Evolutionary conservation across 1,140 invertebrate genomes (phyloP).

Genomic region (Lordiphosa stackelbergi): DNA sequence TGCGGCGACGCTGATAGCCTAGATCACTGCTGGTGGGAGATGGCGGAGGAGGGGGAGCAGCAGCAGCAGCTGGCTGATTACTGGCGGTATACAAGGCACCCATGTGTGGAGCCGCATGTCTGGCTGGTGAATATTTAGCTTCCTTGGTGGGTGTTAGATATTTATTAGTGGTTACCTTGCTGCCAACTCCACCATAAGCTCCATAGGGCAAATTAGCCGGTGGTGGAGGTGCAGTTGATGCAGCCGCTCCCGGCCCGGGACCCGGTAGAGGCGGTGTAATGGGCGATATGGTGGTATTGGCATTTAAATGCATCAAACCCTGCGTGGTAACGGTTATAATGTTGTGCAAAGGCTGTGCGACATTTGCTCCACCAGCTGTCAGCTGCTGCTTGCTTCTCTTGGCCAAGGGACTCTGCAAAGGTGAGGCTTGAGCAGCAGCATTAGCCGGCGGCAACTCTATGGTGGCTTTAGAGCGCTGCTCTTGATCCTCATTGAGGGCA

Average conservation of each 20-base stretch:
- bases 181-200: slow-evolving; percentile 30
- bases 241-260: slow-evolving; percentile 57
- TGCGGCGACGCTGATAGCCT: slow-evolving; percentile 56
- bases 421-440: slow-evolving; percentile 16
- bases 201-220: slow-evolving; percentile 62
- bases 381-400: slow-evolving; percentile 70
- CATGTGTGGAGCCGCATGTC: slow-evolving; percentile 38
- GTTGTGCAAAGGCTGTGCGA: slow-evolving; percentile 49
- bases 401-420: slow-evolving; percentile 51
- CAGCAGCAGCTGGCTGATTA: slow-evolving; percentile 18
- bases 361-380: slow-evolving; percentile 9
- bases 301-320: slow-evolving; percentile 71
- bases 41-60: slow-evolving; percentile 1
- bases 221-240: slow-evolving; percentile 73
- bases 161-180: slow-evolving; percentile 19
- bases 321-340: slow-evolving; percentile 74
- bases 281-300: slow-evolving; percentile 70
- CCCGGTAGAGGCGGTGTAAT: slow-evolving; percentile 73
- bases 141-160: slow-evolving; percentile 41
- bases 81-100: slow-evolving; percentile 45
- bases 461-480: slow-evolving; percentile 78
- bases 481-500: slow-evolving; percentile 90
- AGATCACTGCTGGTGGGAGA: slow-evolving; percentile 29
- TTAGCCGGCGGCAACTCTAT: slow-evolving; percentile 26
- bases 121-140: slow-evolving; percentile 44